Conservation (phyloP, 2,888 invertebrate genomes). For the Keiferia lycopersicella region DNA sequence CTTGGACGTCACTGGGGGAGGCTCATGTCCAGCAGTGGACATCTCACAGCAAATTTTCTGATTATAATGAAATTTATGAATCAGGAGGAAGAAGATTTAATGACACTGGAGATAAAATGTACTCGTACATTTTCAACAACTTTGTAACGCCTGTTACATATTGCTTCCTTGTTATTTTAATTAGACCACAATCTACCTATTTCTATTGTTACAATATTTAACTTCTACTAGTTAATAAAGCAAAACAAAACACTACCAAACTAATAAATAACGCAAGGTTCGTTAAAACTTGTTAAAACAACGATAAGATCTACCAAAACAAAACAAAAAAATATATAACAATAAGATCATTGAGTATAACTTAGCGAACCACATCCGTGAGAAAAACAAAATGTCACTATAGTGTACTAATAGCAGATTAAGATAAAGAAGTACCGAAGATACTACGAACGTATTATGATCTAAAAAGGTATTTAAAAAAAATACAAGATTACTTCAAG, state of each 20-base stretch:
- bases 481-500: background rate
- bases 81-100: background rate
- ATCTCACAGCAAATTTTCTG: too few relatives aligned
- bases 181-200: background rate
- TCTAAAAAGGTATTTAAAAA: background rate
- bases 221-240: background rate
- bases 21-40: too few relatives aligned
- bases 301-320: background rate
- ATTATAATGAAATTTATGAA: too few relatives aligned
- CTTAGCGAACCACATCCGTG: background rate
- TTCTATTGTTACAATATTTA: background rate
- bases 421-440: background rate
- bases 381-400: constrained; percentile 7
- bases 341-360: constrained; percentile 3
- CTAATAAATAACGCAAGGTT: constrained; percentile 9
- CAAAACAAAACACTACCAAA: background rate
- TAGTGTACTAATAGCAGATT: background rate
- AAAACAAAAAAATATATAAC: constrained; percentile 3
- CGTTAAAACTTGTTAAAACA: constrained; percentile 5
- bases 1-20: too few relatives aligned
- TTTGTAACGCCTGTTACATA: background rate
- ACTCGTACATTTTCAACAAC: too few relatives aligned
- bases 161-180: background rate
- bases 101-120: too few relatives aligned
- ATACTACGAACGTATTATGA: background rate